Evolutionary conservation across 2,888 invertebrate genomes (phyloP), one percentile per base, ranked within the genome.

Genomic region (Euphydryas editha): DNA sequence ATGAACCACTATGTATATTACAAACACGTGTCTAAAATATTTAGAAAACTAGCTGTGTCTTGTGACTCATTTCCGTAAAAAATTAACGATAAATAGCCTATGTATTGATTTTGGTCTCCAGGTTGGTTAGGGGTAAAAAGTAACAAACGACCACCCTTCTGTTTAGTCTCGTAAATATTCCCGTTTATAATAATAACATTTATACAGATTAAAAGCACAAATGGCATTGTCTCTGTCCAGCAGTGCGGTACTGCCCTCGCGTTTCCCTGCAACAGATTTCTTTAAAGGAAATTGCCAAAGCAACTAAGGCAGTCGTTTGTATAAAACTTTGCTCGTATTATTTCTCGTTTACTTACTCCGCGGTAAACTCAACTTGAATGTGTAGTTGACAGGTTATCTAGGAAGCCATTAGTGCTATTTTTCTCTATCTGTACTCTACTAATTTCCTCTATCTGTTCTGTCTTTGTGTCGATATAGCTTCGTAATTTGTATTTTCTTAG

Each of bases 221-320:
- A 39, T 4, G n/a, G 6, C n/a, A n/a, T 18, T 18, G 18, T 46
- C 46, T 46, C 11, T 17, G 30, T 20, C 17, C 44, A n/a, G 11
- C 37, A 65, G 69, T 68, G 67, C 49, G 47, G n/a, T 15, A 17
- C 30, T 15, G 15, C 56, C 61, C 49, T 59, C 17, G 49, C 44
- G 42, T 55, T 37, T 59, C 61, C 76, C 77, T 77, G 77, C 78
- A 77, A 84, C 84, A 82, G 81, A 84, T 80, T 85, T 84, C 83
- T 81, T 82, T 81, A 82, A 82, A 81, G 79, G 76, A 78, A 75
- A 78, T 74, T 79, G 78, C 79, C 78, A 76, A 79, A 81, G 77
- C 79, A 85, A 84, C 82, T 85, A 82, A 81, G 83, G 78, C 79
- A 82, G 82, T 83, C 82, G 83, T 85, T 83, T 85, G 84, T 85